phyloP scores from a whole-genome alignment of 2,113 vertebrate species.

The Vicugna pacos region DNA sequence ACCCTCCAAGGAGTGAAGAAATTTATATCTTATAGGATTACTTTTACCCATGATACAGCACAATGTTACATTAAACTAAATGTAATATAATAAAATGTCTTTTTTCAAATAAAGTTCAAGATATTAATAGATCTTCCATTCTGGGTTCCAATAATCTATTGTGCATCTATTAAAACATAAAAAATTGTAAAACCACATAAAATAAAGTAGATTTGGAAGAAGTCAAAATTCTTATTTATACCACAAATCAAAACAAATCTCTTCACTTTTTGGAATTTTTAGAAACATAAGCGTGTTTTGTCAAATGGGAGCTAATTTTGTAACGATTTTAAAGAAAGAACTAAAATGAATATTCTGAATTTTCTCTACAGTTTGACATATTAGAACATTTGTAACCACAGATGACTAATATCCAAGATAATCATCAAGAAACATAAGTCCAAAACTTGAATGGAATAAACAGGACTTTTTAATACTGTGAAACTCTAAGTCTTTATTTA shows the following conservation, averaged over 20 bases:
- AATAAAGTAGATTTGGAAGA: neutral
- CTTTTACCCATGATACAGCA: neutral
- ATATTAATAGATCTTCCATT: neutral
- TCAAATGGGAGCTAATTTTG: neutral
- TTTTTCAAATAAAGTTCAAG: neutral
- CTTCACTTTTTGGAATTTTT: neutral
- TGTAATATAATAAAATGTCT: neutral
- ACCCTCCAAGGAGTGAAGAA: neutral
- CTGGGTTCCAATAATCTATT: neutral
- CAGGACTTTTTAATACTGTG: neutral
- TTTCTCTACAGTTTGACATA: neutral
- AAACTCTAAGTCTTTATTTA: neutral
- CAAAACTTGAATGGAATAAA: neutral
- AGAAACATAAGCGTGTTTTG: neutral
- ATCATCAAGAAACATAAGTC: neutral
- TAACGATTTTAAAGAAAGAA: neutral
- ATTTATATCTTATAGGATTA: neutral
- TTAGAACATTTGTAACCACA: neutral
- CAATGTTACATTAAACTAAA: neutral
- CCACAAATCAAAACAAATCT: slow-evolving; percentile 4
- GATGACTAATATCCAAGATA: neutral
- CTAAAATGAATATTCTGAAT: neutral
- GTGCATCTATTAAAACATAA: neutral
- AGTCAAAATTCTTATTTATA: neutral
- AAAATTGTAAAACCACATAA: neutral